Percentiles rank a stretch among this genome's conserved stretches.
Evolutionary conservation across 2,888 invertebrate genomes (phyloP).

Genomic region (Podotricha telesiphe): DNA sequence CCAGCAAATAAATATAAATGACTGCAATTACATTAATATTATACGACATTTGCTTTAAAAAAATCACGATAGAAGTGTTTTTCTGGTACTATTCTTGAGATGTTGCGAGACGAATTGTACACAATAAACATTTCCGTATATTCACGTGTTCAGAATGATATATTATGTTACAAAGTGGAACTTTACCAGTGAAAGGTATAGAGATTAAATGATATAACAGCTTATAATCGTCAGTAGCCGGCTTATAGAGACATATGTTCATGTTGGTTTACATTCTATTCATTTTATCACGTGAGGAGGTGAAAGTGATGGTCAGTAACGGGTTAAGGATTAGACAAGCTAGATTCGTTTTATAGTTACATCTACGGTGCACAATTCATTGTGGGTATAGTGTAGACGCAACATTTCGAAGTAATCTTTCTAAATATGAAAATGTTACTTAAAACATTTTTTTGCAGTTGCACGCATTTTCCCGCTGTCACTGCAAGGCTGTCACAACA

Average conservation of each 20-base stretch:
- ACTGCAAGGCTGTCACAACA: no score
- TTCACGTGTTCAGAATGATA: not conserved
- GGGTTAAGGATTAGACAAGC: constrained; percentile 35
- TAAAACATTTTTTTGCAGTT: no score
- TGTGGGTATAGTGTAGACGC: no score
- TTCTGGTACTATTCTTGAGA: constrained; percentile 6
- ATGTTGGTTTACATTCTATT: constrained; percentile 26
- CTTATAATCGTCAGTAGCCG: constrained; percentile 1
- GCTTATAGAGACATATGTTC: constrained; percentile 14
- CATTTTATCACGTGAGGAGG: constrained; percentile 43
- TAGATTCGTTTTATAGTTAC: constrained; percentile 31
- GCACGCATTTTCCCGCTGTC: no score
- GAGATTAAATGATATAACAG: constrained; percentile 22
- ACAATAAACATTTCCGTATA: not conserved
- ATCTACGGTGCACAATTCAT: not conserved
- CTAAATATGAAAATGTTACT: no score
- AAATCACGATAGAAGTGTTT: constrained; percentile 2
- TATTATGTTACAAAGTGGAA: constrained; percentile 7
- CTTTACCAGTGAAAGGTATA: constrained; percentile 28
- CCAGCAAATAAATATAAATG: constrained; percentile 6
- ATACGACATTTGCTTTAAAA: not conserved
- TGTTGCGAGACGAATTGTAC: constrained; percentile 1
- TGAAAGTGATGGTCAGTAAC: constrained; percentile 47
- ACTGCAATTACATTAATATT: constrained; percentile 12
- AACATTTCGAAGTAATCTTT: no score